Evolutionary conservation across 1,140 invertebrate species (phyloP), one percentile per base, ranked within the genome.

Genomic region (Lutraria rhynchaena): DNA sequence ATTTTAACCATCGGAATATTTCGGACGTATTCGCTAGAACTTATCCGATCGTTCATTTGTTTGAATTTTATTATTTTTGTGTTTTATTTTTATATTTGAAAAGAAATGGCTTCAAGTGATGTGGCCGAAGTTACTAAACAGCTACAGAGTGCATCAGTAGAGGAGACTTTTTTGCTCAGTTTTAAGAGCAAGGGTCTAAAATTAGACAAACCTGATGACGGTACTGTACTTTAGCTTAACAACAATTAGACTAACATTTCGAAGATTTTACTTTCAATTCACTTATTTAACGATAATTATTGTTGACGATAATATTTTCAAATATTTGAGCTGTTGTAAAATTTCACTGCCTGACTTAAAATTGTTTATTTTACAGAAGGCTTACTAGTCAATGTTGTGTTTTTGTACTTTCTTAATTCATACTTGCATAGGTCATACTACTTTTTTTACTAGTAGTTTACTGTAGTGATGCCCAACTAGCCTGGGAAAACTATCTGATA

Each of bases 121-220:
- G 44, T 87, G 22, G 69, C 77, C 17, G 84, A 89, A 60, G 82
- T 91, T 31, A 87, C 86, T 33, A 84, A 88, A 11, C 73, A 85
- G 53, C 57, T 91, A 17, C 85, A 87, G 11, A 60, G 85, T 51
- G 87, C 90, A 41, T 86, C 82, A 69, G 89, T 91, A 37, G 85
- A 86, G n/a, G 80, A 85, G 35, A 83, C 82, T 61, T 67, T 86
- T 70, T 87, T 88, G 69, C 83, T 93, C 4, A 92, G 89, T 87
- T 96, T 96, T 90, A 94, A 94, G 81, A 95, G 95, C 11, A 94
- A 93, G 91, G 94, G 93, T 9, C 90, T 95, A 27, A 95, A 95
- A 91, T 92, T 96, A 57, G 93, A 96, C 87, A 94, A 93, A 4
- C 94, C 93, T 81, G 93, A 94, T 74, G 95, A 96, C 92, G 95